phyloP scores from a whole-genome alignment of 2,888 invertebrate species.

The Caenorhabditis sp. region DNA sequence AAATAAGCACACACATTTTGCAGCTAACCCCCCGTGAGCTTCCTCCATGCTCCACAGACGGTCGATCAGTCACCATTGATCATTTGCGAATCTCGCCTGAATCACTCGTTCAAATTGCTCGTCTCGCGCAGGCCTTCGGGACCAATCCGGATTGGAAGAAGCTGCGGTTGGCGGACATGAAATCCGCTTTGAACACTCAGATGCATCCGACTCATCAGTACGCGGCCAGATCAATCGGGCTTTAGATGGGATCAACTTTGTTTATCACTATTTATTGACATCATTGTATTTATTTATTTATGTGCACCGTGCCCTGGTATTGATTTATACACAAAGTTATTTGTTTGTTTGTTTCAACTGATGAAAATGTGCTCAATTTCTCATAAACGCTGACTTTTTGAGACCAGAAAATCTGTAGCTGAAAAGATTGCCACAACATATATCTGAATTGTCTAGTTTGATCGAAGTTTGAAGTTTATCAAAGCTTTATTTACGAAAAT shows the following conservation, averaged over 20 bases:
- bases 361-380: too few species aligned
- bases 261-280: constrained; percentile 7
- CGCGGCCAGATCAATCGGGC: constrained; percentile 52
- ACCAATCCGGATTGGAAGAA: constrained; percentile 57
- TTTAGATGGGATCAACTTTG: constrained; percentile 14
- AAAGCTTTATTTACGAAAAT: too few species aligned
- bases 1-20: background rate
- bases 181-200: constrained; percentile 36
- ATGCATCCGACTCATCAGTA: constrained; percentile 55
- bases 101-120: constrained; percentile 55
- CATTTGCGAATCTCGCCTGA: constrained; percentile 56
- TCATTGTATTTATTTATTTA: background rate
- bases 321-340: too few species aligned
- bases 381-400: too few species aligned
- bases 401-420: too few species aligned
- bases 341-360: too few species aligned
- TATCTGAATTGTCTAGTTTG: too few species aligned
- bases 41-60: constrained; percentile 53
- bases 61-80: constrained; percentile 58
- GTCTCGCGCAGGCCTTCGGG: constrained; percentile 55
- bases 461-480: too few species aligned
- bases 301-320: too few species aligned
- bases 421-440: too few species aligned
- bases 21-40: constrained; percentile 33
- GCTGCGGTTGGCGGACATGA: constrained; percentile 45